Evolutionary conservation across 2,888 invertebrate genomes (phyloP), one percentile per base, ranked within the genome.

Genomic region (Aleiodes leptofemur): DNA sequence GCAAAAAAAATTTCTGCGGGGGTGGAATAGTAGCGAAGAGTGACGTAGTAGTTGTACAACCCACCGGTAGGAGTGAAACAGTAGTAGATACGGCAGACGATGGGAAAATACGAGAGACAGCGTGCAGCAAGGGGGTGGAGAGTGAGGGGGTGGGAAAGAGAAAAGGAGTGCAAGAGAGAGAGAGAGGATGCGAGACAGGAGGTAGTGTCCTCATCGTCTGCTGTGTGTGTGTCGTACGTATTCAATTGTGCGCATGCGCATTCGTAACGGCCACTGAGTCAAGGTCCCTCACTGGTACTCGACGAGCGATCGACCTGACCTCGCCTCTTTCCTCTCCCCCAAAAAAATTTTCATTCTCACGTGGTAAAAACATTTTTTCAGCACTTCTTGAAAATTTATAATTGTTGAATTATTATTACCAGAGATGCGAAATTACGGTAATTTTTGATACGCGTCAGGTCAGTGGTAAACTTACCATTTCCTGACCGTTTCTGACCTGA

Each of bases 221-320:
- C 38, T 38, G 38, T 38, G 38, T 43, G 16, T 23, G 48, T 64
- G 38, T 64, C 43, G 7, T 64, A 2, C 7, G n/a, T 11, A 64
- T 13, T 34, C n/a, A n/a, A 29, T 11, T 43, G 16, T 9, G 57
- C 72, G 71, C 61, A 74, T 61, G 68, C 75, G 77, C 73, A 61
- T 69, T 64, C 55, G 51, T 34, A 57, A 16, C 43, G 61, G 69
- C 59, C 69, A 74, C 73, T 73, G 76, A 74, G 71, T 76, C 77
- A 78, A 76, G 76, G 75, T 74, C 76, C 9, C 9, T 69, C 43
- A 59, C 69, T 43, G 51, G 64, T 34, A 69, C 75, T 72, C 74
- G 43, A 48, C 64, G 64, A 50, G 79, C 84, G 81, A 86, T 86
- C 86, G 85, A 85, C 85, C 84, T 86, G 83, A 85, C 84, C 85